Evolutionary conservation across 1,140 invertebrate genomes (phyloP).

Genomic region (Pomacea maculata): DNA sequence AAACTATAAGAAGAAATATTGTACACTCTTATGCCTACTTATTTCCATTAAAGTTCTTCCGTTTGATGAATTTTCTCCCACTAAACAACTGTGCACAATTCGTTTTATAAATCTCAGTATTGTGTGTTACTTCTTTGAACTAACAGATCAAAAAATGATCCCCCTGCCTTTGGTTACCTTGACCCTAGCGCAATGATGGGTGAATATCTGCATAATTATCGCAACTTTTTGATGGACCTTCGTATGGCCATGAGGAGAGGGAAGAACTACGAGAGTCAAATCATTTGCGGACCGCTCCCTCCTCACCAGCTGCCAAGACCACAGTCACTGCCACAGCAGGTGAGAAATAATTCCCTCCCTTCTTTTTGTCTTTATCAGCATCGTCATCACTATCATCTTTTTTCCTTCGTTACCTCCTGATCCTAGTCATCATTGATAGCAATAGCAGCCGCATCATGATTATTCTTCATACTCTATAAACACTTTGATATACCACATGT

Average conservation of each 20-base stretch:
- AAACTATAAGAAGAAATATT: conserved; percentile 70
- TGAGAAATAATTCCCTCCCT: no score
- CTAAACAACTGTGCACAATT: background rate
- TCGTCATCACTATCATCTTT: no score
- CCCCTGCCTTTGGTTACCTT: conserved; percentile 19
- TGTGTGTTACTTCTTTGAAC: no score
- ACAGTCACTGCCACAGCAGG: no score
- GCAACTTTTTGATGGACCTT: conserved; percentile 21
- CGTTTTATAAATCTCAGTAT: background rate
- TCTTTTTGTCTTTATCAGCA: no score
- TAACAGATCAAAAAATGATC: conserved; percentile 9
- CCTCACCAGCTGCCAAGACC: no score
- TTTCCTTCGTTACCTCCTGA: no score
- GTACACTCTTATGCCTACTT: background rate
- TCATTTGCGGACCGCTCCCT: background rate
- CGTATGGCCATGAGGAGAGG: conserved; percentile 21
- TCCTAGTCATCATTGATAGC: no score
- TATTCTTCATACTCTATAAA: no score
- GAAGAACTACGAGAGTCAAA: conserved; percentile 21
- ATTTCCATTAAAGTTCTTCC: background rate
- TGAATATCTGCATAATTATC: conserved; percentile 22
- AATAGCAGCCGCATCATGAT: no score
- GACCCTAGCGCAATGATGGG: conserved; percentile 19
- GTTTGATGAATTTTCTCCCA: background rate
- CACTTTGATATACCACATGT: no score